These are phyloP conservation scores for Ciconia nigra DNA, from an alignment of 2,797 vertebrate genomes.

Conservation along the genomic window DNA sequence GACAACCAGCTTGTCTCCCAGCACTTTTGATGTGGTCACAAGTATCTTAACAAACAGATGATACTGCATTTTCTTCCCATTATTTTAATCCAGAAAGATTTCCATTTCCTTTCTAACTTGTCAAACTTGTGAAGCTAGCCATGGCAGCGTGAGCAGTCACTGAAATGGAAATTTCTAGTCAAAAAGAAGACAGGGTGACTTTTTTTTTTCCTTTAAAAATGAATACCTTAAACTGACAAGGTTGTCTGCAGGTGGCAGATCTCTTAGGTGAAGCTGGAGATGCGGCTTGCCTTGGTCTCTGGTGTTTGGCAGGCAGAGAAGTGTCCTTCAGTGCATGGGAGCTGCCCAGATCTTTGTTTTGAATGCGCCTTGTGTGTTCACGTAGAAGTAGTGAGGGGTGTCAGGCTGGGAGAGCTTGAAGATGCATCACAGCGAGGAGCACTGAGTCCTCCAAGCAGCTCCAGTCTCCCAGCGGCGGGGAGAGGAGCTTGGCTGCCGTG, in stretches of 20 bases:
- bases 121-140: background rate
- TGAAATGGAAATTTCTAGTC: background rate
- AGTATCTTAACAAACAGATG: background rate
- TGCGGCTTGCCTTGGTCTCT: background rate
- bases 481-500: background rate
- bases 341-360: background rate
- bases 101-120: background rate
- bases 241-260: background rate
- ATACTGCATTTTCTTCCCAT: background rate
- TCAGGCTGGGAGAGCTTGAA: background rate
- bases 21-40: background rate
- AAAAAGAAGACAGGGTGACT: background rate
- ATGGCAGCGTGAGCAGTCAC: background rate
- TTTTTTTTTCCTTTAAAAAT: background rate
- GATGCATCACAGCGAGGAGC: background rate
- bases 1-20: background rate
- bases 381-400: background rate
- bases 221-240: background rate
- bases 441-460: background rate
- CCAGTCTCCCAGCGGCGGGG: fast-evolving
- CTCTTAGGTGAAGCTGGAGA: background rate
- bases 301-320: background rate
- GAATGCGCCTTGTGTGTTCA: background rate
- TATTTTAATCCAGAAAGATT: background rate
- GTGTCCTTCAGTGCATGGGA: background rate